Evolutionary conservation across 30 jellyfish, hydroid and myxozoan genomes (phyloP), one percentile per base, ranked within the genome.

Genomic region (Mastigias papua): DNA sequence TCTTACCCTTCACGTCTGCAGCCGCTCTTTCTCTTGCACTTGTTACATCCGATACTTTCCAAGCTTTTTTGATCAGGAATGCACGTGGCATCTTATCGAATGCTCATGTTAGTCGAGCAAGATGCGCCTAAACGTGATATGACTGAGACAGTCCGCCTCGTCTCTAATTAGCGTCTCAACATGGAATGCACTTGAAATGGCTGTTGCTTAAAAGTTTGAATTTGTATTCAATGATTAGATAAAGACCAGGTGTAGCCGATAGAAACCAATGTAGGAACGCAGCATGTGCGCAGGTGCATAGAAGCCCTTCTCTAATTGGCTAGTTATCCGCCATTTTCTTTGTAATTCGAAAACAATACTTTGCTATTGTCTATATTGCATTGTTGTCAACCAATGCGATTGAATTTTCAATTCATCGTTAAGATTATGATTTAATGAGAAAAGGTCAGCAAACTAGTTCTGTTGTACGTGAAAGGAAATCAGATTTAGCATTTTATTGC

Each of bases 241-340:
- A 42, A 30, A 22, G 90, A 64, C 90, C 90, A 80, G 90, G 90
- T 80, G 90, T 27, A 66, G 35, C 35, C 81, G 78, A 22, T 80
- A 63, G 90, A 80, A 80, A 80, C 90, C 90, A 62, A 34, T 35
- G 81, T 72, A 46, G 25, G 34, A 49, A 29, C 73, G 63, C 48
- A 20, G 73, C 33, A 50, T 60, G 64, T 73, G 50, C 67, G 90
- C 90, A 80, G 90, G 90, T 80, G 90, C 79, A 64, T 69, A 54
- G 21, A 34, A n/a, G 46, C 81, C 7, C 71, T 21, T 25, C 80
- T 7, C 73, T 62, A 34, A 80, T 80, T 80, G 90, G 90, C 69
- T 37, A 35, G 69, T 27, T 48, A 26, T 63, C 74, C 13, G 42
- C 74, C 74, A 63, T 63, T 63, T 63, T 63, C 63, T 72, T 72